Evolutionary conservation across 2,797 vertebrate species (phyloP), one percentile per base, ranked within the genome.

Genomic region (Trichosurus vulpecula): DNA sequence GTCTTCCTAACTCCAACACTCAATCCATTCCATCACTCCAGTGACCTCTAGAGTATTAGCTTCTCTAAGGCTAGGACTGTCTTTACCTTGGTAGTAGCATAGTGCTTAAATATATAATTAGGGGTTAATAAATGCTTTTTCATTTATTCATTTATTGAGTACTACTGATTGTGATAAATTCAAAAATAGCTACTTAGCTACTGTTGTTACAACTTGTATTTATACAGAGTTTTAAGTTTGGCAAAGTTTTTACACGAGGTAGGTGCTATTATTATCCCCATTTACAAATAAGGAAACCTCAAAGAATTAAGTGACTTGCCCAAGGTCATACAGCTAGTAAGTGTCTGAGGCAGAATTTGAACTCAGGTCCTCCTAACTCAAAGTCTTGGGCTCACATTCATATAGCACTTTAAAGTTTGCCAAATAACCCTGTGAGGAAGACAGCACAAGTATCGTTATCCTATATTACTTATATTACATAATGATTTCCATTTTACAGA

Each of bases 261-360:
- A 47, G 31, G 12, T 1, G 90, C 10, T 14, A 55, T 90, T 55
- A 47, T 91, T 51, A 54, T 87, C 52, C 54, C 35, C 41, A 54
- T 57, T 91, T 56, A 90, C 29, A 92, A 56, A 91, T 19, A 57
- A 41, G 41, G 91, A 94, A 91, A 52, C 41, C 10, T n/a, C 93
- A 90, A 52, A 61, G 51, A 95, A n/a, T n/a, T 19, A 58, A 89
- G 52, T 55, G 90, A 94, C 51, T 81, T 94, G 52, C 27, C 90
- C 91, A 92, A 91, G 92, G 54, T 52, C 92, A 52, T 74, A 55
- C 4, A 55, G 2, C 16, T 54, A 53, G 90, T 52, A 90, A 61
- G 2, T 54, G 8, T 16, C 53, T 94, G 92, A 91, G 51, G 13
- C 66, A 53, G n/a, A 2, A 14, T 61, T 61, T 55, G 74, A 93